These are phyloP conservation scores for Micropoecilia bifurca DNA, from an alignment of 2,797 vertebrate species.

Conservation along the genomic window DNA sequence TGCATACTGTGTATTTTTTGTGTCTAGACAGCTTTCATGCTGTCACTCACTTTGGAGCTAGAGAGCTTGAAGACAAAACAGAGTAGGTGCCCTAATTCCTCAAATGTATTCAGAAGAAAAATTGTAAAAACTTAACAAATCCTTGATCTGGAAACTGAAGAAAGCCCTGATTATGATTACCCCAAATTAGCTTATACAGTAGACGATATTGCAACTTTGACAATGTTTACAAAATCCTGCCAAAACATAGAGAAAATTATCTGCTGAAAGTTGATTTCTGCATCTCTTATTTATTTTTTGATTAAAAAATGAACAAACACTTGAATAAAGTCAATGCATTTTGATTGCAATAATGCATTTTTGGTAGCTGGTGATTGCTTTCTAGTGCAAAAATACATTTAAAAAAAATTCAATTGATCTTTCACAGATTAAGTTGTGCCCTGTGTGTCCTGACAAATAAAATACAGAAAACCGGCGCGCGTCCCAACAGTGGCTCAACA, in stretches of 20 bases:
- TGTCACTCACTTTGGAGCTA: background rate
- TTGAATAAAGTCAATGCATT: background rate
- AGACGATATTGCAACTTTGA: background rate
- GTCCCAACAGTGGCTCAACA: conserved; percentile 22
- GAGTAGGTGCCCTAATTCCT: background rate
- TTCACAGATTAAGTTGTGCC: background rate
- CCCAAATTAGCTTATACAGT: background rate
- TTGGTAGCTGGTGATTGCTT: background rate
- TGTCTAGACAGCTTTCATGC: background rate
- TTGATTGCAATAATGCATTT: background rate
- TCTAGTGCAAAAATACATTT: background rate
- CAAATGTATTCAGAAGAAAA: background rate
- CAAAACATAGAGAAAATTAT: background rate
- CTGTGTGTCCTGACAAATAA: background rate
- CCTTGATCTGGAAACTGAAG: background rate
- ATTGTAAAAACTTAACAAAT: background rate
- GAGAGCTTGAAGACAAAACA: background rate
- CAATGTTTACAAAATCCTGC: background rate
- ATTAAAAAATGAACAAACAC: background rate
- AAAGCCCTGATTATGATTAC: background rate
- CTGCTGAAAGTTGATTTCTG: background rate
- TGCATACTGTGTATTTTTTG: background rate
- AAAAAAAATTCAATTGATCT: background rate
- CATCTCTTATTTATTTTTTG: background rate
- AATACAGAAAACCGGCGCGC: conserved; percentile 14